A percentile compares a stretch with the other conserved stretches of the same genome.
Evolutionary conservation across 2,113 vertebrate genomes (phyloP).

Genomic region (Burhinus bistriatus): DNA sequence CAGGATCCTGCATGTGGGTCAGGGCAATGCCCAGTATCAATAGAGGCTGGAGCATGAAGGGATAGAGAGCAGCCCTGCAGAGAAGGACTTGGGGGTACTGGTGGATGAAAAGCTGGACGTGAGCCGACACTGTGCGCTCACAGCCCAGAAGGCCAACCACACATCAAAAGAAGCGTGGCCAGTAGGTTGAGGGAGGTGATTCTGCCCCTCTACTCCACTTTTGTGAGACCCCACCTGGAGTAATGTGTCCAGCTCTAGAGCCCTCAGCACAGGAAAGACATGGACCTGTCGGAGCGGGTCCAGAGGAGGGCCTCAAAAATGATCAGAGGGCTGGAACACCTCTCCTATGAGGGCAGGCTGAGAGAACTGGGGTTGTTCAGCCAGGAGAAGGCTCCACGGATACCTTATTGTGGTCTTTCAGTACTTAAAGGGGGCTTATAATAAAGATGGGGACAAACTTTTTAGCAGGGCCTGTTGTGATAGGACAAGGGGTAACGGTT

Average conservation of each 20-base stretch:
- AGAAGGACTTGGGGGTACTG: neutral
- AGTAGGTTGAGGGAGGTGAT: neutral
- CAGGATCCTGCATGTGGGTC: neutral
- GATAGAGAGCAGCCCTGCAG: neutral
- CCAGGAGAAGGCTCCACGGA: neutral
- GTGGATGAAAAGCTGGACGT: neutral
- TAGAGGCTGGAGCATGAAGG: neutral
- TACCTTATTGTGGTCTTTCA: neutral
- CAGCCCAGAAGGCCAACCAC: neutral
- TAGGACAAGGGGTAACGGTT: neutral
- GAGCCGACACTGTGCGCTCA: neutral
- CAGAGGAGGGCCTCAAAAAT: neutral
- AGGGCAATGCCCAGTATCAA: neutral
- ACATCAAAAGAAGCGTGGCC: neutral
- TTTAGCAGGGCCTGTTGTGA: neutral
- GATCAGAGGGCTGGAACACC: neutral
- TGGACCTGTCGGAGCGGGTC: neutral
- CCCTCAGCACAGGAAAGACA: neutral
- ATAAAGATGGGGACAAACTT: neutral
- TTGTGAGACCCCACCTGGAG: neutral
- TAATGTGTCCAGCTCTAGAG: neutral
- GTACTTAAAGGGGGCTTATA: neutral
- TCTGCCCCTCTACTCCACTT: neutral
- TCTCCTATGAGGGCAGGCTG: neutral
- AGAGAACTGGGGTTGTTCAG: neutral